These are phyloP conservation scores for Apostichopus parvimensis DNA, from an alignment of 35 echinoderm and acorn worm genomes.

Conservation along the genomic window DNA sequence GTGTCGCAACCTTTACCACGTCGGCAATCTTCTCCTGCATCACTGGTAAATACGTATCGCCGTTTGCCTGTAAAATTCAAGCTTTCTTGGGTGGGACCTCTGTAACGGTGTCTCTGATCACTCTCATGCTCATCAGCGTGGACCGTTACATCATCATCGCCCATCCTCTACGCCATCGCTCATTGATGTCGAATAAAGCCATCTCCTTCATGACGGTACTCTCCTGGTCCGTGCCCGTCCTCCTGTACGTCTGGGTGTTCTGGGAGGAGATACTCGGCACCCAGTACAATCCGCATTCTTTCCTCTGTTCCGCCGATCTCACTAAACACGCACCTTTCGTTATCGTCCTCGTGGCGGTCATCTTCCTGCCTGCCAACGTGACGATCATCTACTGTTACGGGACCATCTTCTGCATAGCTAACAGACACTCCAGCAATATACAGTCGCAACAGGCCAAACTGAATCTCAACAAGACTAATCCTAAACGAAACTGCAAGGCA, in stretches of 20 bases:
- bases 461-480: neutral
- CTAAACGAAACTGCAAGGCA: constrained; percentile 15
- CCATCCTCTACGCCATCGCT: constrained; percentile 34
- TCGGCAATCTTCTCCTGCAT: neutral
- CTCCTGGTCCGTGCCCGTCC: neutral
- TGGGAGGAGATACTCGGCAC: constrained; percentile 4
- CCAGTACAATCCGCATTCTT: constrained; percentile 43
- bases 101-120: constrained; percentile 23
- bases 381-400: constrained; percentile 46
- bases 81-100: constrained; percentile 30
- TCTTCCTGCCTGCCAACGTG: constrained; percentile 28
- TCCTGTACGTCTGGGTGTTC: constrained; percentile 34
- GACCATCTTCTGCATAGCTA: constrained; percentile 5
- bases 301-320: constrained; percentile 14
- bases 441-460: neutral
- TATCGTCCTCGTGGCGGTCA: neutral
- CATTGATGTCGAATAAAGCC: constrained; percentile 15
- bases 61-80: neutral
- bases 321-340: neutral
- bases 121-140: constrained; percentile 23
- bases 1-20: constrained; percentile 29
- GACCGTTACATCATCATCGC: constrained; percentile 56
- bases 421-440: constrained; percentile 21
- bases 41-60: neutral
- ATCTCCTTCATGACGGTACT: neutral